Conservation (phyloP, 2,797 vertebrate genomes). For the Rachycentron canadum region DNA sequence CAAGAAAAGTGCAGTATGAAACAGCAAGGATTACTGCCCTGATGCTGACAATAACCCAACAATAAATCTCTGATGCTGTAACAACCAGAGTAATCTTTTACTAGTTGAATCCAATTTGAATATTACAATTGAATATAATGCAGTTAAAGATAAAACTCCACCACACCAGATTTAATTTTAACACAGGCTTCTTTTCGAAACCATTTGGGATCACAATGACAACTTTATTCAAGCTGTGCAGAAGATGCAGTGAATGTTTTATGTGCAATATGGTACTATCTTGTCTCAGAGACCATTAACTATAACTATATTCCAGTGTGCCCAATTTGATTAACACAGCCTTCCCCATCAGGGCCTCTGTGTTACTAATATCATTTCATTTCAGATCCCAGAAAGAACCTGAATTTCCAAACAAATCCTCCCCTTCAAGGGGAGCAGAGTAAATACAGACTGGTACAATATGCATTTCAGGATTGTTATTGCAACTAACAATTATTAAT, state of each 20-base stretch:
- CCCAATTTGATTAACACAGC: conserved; percentile 58
- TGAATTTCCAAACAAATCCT: conserved; percentile 31
- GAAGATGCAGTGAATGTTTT: conserved; percentile 72
- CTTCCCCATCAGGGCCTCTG: conserved; percentile 38
- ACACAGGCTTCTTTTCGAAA: conserved; percentile 25
- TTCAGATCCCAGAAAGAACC: conserved; percentile 33
- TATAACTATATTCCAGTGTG: conserved; percentile 47
- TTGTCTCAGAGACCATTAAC: conserved; percentile 51
- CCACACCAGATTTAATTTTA: conserved; percentile 42
- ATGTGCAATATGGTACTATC: conserved; percentile 66
- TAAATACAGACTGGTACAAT: conserved; percentile 3
- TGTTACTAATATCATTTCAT: conserved; percentile 54
- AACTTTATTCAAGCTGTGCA: conserved; percentile 53
- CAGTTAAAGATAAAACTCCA: conserved; percentile 13
- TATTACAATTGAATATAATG: neutral
- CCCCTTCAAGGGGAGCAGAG: conserved; percentile 29
- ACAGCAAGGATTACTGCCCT: neutral
- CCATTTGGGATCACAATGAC: conserved; percentile 54
- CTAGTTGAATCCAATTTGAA: conserved; percentile 22
- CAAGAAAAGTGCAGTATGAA: conserved; percentile 8
- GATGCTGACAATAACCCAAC: conserved; percentile 1
- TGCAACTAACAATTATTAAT: neutral
- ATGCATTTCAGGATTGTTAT: neutral
- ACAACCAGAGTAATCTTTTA: conserved; percentile 16
- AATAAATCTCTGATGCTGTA: conserved; percentile 7